Percentiles rank a stretch among this genome's conserved stretches.
Evolutionary conservation across 2,797 vertebrate genomes (phyloP).

Genomic region (Cheirogaleus major): DNA sequence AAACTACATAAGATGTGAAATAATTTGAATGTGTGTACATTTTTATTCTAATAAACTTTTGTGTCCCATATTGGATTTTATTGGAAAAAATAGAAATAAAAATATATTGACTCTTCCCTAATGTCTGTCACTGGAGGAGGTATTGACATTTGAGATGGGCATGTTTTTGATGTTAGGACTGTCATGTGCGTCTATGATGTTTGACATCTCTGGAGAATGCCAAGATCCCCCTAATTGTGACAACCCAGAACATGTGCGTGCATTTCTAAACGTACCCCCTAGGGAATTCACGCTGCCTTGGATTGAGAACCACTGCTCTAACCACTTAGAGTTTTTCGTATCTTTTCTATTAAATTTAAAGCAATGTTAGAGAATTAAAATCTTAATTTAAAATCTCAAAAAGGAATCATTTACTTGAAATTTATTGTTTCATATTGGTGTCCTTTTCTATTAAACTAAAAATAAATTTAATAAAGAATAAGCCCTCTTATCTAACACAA

Average conservation of each 20-base stretch:
- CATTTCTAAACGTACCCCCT: not conserved
- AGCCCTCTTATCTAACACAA: not conserved
- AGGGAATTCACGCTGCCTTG: not conserved
- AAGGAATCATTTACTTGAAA: slow-evolving; percentile 36
- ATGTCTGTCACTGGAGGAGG: not conserved
- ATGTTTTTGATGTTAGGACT: not conserved
- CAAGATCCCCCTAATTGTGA: not conserved
- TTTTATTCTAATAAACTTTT: slow-evolving; percentile 85
- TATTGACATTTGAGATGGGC: not conserved
- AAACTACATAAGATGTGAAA: slow-evolving; percentile 52
- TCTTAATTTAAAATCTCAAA: slow-evolving; percentile 34
- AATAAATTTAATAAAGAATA: slow-evolving; percentile 13
- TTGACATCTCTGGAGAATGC: not conserved
- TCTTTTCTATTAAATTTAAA: slow-evolving; percentile 30
- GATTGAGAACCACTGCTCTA: not conserved
- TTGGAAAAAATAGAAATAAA: not conserved
- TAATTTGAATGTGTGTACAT: slow-evolving; percentile 70
- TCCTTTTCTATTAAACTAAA: slow-evolving; percentile 4
- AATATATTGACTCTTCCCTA: not conserved
- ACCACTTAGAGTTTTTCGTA: not conserved
- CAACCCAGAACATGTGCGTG: not conserved
- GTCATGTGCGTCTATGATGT: not conserved
- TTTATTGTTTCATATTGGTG: not conserved
- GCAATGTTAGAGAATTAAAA: not conserved
- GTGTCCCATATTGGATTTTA: slow-evolving; percentile 58